These are phyloP conservation scores for Bubo bubo DNA, from an alignment of 2,113 vertebrate species.

Conservation along the genomic window DNA sequence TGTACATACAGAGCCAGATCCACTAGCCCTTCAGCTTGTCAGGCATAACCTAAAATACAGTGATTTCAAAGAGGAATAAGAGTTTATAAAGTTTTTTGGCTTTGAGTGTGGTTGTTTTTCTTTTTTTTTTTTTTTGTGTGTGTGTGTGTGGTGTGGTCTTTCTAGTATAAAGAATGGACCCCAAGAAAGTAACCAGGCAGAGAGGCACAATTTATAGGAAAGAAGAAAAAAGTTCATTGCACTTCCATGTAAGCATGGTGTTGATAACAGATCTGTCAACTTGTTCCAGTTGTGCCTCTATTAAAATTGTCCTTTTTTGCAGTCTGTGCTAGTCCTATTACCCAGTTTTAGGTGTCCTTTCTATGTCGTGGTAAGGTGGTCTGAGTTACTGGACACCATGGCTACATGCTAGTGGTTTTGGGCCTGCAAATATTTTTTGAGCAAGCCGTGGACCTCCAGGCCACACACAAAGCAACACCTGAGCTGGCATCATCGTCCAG, in stretches of 20 bases:
- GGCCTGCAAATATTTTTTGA: not conserved
- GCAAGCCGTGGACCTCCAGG: not conserved
- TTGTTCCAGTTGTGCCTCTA: not conserved
- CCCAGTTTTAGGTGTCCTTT: not conserved
- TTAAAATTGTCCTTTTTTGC: not conserved
- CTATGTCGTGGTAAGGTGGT: not conserved
- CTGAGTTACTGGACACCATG: not conserved
- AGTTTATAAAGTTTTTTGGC: not conserved
- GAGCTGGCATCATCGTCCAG: not conserved
- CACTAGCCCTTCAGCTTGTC: not conserved
- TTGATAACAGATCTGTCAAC: not conserved
- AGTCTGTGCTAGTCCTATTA: not conserved
- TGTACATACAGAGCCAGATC: not conserved
- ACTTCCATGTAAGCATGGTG: not conserved
- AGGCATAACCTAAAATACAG: not conserved
- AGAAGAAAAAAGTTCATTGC: not conserved
- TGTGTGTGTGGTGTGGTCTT: not conserved
- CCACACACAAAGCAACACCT: not conserved
- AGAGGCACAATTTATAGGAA: not conserved
- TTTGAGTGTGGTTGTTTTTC: too few species aligned
- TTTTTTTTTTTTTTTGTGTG: too few species aligned
- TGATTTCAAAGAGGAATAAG: not conserved
- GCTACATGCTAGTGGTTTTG: not conserved
- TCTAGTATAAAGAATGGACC: not conserved
- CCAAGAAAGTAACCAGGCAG: not conserved